These are phyloP conservation scores for Pogonus chalceus DNA, from an alignment of 1,140 invertebrate species.

Conservation along the genomic window DNA sequence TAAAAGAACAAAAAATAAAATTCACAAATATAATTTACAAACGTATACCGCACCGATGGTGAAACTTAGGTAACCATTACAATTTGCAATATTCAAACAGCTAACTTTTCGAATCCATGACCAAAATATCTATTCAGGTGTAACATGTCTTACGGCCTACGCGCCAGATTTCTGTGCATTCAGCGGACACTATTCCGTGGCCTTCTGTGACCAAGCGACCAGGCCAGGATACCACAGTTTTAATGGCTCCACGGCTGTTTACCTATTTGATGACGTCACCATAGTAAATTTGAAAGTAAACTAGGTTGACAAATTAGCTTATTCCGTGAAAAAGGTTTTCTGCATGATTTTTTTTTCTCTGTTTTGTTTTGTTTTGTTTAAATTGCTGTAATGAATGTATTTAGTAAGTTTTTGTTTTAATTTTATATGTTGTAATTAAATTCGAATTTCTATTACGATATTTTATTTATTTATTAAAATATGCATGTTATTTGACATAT, in stretches of 20 bases:
- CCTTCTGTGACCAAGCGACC: neutral
- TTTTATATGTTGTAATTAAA: too few relatives aligned
- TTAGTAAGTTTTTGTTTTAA: too few relatives aligned
- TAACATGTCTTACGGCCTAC: slow-evolving; percentile 4
- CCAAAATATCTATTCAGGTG: slow-evolving; percentile 6
- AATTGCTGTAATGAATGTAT: too few relatives aligned
- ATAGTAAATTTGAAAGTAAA: slow-evolving; percentile 4
- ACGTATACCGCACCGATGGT: neutral
- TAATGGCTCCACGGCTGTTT: neutral
- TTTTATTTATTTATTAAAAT: too few relatives aligned
- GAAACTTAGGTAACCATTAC: neutral
- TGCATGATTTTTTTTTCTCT: too few relatives aligned
- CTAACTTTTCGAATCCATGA: neutral
- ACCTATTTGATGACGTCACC: neutral
- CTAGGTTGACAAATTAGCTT: slow-evolving; percentile 4
- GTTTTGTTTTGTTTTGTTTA: too few relatives aligned
- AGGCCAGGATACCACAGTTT: neutral
- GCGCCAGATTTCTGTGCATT: neutral
- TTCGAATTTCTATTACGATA: too few relatives aligned
- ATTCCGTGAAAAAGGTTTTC: neutral
- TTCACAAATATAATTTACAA: neutral
- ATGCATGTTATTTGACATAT: too few relatives aligned
- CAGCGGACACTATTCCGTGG: too few relatives aligned
- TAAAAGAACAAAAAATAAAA: neutral
- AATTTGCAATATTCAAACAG: neutral